A percentile compares a stretch with the other conserved stretches of the same genome.
These are phyloP conservation scores for Enteromius anoplus DNA, from an alignment of 2,797 vertebrate genomes.

Conservation along the genomic window DNA sequence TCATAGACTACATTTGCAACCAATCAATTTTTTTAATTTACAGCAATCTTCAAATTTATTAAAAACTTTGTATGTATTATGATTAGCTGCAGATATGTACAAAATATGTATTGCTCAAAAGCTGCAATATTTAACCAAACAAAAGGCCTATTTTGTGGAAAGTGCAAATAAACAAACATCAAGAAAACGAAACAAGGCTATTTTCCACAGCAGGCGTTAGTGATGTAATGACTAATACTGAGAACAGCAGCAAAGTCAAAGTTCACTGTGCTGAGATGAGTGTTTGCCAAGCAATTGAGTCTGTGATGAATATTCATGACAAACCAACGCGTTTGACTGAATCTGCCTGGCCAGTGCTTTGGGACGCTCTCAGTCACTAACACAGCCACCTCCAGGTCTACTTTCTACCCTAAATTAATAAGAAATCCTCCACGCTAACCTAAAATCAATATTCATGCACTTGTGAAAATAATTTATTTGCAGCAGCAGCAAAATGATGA, in stretches of 20 bases:
- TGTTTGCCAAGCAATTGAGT: neutral
- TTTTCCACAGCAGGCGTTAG: neutral
- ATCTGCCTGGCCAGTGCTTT: neutral
- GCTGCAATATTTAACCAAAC: too few species aligned
- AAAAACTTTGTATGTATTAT: too few species aligned
- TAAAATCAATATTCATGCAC: neutral
- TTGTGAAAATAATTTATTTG: neutral
- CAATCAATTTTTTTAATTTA: too few species aligned
- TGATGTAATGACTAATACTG: conserved; percentile 12
- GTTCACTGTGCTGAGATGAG: neutral
- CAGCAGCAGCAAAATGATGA: neutral
- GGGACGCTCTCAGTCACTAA: neutral
- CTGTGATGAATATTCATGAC: conserved; percentile 6
- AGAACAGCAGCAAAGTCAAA: neutral
- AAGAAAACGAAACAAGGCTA: neutral
- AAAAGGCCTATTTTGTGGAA: neutral
- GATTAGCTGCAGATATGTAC: too few species aligned
- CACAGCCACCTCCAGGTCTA: neutral
- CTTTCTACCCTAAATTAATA: too few species aligned
- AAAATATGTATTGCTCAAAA: too few species aligned
- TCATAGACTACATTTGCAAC: too few species aligned
- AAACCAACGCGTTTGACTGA: neutral
- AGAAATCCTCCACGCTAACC: neutral
- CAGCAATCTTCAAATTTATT: too few species aligned
- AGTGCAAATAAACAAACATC: neutral